A percentile compares a stretch with the other conserved stretches of the same genome.
These are phyloP conservation scores for Anoplopoma fimbria DNA, from an alignment of 2,113 vertebrate species.

Conservation along the genomic window DNA sequence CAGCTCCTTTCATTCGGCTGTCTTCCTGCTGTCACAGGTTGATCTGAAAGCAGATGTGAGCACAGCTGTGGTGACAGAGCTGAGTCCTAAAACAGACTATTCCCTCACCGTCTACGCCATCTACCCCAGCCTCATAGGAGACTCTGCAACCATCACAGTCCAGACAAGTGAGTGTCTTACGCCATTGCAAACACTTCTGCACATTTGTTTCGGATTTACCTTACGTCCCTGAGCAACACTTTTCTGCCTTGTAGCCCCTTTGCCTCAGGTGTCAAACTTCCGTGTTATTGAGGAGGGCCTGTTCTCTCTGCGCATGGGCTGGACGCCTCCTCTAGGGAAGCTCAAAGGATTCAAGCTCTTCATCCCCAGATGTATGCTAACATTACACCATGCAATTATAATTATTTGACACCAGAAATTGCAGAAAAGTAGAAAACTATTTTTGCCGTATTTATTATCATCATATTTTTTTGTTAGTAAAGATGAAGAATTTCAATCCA, in stretches of 20 bases:
- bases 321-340: conserved; percentile 86
- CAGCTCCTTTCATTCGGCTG: conserved; percentile 3
- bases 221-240: neutral
- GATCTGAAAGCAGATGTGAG: conserved; percentile 85
- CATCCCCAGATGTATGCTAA: conserved; percentile 87
- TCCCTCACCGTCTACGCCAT: conserved; percentile 83
- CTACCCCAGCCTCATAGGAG: conserved; percentile 82
- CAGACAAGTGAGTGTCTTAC: conserved; percentile 85
- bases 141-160: conserved; percentile 74
- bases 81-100: conserved; percentile 86
- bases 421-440: neutral
- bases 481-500: neutral
- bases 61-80: conserved; percentile 78
- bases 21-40: conserved; percentile 76
- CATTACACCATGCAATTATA: neutral
- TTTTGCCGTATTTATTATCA: neutral
- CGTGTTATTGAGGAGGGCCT: conserved; percentile 89
- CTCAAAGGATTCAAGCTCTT: conserved; percentile 88
- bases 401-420: neutral
- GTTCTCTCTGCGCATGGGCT: conserved; percentile 88
- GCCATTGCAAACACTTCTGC: neutral
- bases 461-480: neutral
- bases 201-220: neutral
- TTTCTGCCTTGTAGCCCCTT: conserved; percentile 76
- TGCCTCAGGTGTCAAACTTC: conserved; percentile 90